Conservation (phyloP, 2,113 vertebrate genomes). For the Pseudonaja textilis region DNA sequence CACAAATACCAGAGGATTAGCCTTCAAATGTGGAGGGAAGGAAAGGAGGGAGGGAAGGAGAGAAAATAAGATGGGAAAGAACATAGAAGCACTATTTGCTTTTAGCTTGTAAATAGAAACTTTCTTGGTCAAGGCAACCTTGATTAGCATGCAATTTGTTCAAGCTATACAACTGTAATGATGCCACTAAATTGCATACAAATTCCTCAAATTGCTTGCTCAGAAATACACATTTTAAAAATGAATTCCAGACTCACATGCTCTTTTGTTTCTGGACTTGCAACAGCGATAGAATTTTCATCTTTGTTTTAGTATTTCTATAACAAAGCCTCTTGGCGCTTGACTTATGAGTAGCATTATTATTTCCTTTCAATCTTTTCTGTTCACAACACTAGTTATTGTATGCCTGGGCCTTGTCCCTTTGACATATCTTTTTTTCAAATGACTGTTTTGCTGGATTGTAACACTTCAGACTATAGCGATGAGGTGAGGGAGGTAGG, state of each 20-base stretch:
- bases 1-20: conserved; percentile 32
- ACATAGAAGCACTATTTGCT: conserved; percentile 15
- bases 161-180: neutral
- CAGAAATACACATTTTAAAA: neutral
- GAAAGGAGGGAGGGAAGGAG: neutral
- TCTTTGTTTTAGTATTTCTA: neutral
- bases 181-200: conserved; percentile 9
- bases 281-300: neutral
- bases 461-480: neutral
- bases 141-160: conserved; percentile 22
- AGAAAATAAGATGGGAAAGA: conserved; percentile 28
- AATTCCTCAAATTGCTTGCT: neutral
- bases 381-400: neutral
- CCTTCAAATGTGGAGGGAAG: neutral
- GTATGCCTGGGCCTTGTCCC: neutral
- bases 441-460: neutral
- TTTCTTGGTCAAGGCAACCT: conserved; percentile 19
- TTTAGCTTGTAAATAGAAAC: conserved; percentile 21
- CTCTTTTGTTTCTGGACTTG: neutral
- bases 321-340: neutral
- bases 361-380: neutral
- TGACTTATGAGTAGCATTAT: neutral
- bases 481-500: neutral
- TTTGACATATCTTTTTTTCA: neutral
- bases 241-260: neutral